Percentiles rank a stretch among this genome's conserved stretches.
Evolutionary conservation across 2,797 vertebrate species (phyloP).

Genomic region (Chloroceryle amazona): DNA sequence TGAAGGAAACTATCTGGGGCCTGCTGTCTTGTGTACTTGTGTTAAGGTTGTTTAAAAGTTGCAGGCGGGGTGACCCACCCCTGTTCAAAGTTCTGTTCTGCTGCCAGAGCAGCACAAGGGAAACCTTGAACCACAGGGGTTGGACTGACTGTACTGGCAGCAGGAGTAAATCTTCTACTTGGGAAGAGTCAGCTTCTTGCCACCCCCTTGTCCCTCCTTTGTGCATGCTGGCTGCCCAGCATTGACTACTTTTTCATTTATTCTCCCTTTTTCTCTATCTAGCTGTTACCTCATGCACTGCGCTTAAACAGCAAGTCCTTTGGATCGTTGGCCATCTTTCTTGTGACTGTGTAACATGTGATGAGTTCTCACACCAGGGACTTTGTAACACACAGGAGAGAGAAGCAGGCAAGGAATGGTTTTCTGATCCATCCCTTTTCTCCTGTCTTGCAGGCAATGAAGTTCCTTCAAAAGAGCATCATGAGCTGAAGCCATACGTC

Average conservation of each 20-base stretch:
- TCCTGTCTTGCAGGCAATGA: constrained; percentile 85
- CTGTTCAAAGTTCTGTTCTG: not conserved
- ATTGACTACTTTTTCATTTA: not conserved
- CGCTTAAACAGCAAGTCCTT: not conserved
- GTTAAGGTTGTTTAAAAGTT: not conserved
- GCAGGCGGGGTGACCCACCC: not conserved
- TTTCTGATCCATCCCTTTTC: constrained; percentile 3
- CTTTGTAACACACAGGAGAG: not conserved
- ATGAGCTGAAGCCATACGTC: constrained; percentile 89
- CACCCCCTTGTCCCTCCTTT: not conserved
- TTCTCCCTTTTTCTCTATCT: not conserved
- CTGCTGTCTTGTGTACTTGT: not conserved
- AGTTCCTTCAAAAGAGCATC: constrained; percentile 89
- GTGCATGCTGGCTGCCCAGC: not conserved
- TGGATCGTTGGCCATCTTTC: not conserved
- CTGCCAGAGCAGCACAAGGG: not conserved
- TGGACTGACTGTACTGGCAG: not conserved
- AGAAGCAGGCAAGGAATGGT: not conserved
- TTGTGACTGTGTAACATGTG: not conserved
- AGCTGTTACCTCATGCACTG: not conserved
- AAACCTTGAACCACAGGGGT: not conserved
- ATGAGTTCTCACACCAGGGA: not conserved
- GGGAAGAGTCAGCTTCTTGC: not conserved
- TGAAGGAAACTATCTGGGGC: not conserved
- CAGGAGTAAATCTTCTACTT: not conserved